A percentile compares a stretch with the other conserved stretches of the same genome.
These are phyloP conservation scores for Idris sp. DNA, from an alignment of 1,140 invertebrate species.

Conservation along the genomic window DNA sequence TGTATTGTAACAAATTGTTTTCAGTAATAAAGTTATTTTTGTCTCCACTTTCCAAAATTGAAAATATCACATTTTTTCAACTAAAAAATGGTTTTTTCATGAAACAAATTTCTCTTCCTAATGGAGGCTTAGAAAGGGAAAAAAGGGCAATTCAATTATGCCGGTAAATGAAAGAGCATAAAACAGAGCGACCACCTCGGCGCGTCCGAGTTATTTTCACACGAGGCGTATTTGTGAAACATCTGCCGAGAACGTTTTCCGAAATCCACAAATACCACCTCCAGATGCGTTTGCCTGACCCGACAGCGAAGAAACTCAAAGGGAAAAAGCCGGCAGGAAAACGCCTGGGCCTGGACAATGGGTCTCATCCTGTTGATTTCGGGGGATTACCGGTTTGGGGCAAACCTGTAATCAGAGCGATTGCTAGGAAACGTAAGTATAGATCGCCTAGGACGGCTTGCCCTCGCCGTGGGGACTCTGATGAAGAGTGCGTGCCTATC, in stretches of 20 bases:
- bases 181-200: no score
- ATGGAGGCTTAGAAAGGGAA: no score
- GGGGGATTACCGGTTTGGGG: conserved; percentile 66
- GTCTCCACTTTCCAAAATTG: no score
- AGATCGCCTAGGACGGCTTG: conserved; percentile 26
- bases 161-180: no score
- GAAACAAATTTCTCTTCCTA: no score
- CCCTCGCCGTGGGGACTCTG: conserved; percentile 30
- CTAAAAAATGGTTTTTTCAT: no score
- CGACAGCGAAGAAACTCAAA: conserved; percentile 1
- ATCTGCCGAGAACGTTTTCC: conserved; percentile 15
- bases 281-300: conserved; percentile 51
- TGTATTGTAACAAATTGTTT: no score
- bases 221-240: no score
- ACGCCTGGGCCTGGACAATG: conserved; percentile 36
- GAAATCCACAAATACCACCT: conserved; percentile 23
- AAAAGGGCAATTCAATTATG: no score
- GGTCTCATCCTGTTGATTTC: conserved; percentile 53
- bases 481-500: conserved; percentile 52
- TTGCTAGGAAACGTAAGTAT: conserved; percentile 60
- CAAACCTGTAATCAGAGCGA: conserved; percentile 69
- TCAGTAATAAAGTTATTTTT: no score
- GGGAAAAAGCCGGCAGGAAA: conserved; percentile 8
- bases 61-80: no score
- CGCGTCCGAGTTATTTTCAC: no score